Percentiles rank a stretch among this genome's conserved stretches.
These are phyloP conservation scores for Muscina levida DNA, from an alignment of 2,888 invertebrate genomes.

Conservation along the genomic window DNA sequence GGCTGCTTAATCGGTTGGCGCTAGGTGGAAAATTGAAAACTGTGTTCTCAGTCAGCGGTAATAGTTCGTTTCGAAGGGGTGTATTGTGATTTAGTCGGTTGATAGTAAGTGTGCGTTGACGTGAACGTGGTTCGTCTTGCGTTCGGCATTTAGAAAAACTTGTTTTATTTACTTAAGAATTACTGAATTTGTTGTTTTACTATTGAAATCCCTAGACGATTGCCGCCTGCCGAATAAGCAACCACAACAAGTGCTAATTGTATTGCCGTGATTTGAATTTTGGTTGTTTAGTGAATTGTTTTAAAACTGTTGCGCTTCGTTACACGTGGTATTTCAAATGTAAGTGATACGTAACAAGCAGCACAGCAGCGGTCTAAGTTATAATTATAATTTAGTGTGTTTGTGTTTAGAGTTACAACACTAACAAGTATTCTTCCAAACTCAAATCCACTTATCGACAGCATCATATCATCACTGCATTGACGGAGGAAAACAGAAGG, in stretches of 20 bases:
- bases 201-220: too few species aligned
- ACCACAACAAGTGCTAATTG: not conserved
- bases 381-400: too few species aligned
- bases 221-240: not conserved
- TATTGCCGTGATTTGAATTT: conserved; percentile 4
- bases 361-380: too few species aligned
- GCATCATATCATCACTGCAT: too few species aligned
- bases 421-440: too few species aligned
- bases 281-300: conserved; percentile 48
- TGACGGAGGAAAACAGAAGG: too few species aligned
- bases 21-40: too few species aligned
- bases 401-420: too few species aligned
- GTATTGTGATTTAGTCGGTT: not conserved
- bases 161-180: conserved; percentile 6
- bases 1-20: too few species aligned
- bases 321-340: conserved; percentile 52
- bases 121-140: not conserved
- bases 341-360: not conserved
- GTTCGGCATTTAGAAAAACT: not conserved
- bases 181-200: not conserved
- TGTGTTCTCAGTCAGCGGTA: conserved; percentile 4
- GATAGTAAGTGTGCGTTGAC: not conserved
- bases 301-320: conserved; percentile 61
- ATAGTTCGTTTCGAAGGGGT: conserved; percentile 18
- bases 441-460: too few species aligned